A percentile compares a stretch with the other conserved stretches of the same genome.
phyloP scores from a whole-genome alignment of 1,140 invertebrate species.

The Chironomus striatipennis region DNA sequence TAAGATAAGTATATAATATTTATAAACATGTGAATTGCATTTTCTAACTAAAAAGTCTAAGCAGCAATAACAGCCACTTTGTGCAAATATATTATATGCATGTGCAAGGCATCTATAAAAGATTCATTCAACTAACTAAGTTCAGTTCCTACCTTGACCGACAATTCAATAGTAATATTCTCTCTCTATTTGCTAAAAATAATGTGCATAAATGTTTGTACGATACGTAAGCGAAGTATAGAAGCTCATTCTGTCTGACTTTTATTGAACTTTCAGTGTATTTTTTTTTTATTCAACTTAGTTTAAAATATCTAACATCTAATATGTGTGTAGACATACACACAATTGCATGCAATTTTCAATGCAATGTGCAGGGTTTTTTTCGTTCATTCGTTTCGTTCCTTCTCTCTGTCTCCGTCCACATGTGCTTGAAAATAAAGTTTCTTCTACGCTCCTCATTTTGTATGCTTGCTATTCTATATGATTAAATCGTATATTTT shows the following conservation, averaged over 20 bases:
- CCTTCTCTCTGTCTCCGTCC: no score
- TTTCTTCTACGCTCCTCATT: no score
- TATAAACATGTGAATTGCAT: slow-evolving; percentile 17
- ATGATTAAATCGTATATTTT: no score
- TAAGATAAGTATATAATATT: background rate
- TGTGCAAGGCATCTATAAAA: slow-evolving; percentile 8
- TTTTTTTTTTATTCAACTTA: no score
- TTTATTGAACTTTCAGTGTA: no score
- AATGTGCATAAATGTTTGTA: no score
- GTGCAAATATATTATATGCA: background rate
- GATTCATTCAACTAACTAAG: slow-evolving; percentile 18
- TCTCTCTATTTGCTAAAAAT: background rate
- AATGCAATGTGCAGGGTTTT: background rate
- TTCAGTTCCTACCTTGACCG: slow-evolving; percentile 17
- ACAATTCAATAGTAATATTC: slow-evolving; percentile 16
- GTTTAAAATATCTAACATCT: no score
- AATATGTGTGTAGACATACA: no score
- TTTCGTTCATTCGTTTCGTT: background rate
- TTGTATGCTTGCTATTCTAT: background rate
- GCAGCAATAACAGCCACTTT: background rate
- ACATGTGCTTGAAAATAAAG: no score
- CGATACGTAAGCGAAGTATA: no score
- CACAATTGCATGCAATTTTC: no score
- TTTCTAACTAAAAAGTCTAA: background rate
- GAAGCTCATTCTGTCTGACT: no score